A percentile compares a stretch with the other conserved stretches of the same genome.
Evolutionary conservation across 2,888 invertebrate genomes (phyloP).

Genomic region (Euzophera pinguis): DNA sequence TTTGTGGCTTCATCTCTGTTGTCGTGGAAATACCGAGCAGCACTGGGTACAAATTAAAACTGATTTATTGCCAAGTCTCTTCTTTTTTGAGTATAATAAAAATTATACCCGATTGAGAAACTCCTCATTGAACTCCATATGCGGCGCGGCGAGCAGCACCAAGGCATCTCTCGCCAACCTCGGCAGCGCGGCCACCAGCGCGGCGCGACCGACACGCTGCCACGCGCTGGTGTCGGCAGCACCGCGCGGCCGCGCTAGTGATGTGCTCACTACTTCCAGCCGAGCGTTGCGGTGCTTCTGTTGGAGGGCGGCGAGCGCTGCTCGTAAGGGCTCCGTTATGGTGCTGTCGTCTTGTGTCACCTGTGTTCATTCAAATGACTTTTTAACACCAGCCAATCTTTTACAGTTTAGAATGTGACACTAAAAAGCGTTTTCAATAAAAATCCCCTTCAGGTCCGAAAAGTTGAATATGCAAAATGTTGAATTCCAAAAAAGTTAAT

Average conservation of each 20-base stretch:
- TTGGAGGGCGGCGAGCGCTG: slow-evolving; percentile 18
- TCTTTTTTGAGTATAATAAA: not conserved
- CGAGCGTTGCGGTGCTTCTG: slow-evolving; percentile 21
- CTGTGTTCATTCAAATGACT: no score
- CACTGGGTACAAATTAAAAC: no score
- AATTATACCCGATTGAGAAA: slow-evolving; percentile 90
- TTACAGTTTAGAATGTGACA: no score
- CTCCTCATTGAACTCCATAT: slow-evolving; percentile 87
- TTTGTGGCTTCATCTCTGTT: no score
- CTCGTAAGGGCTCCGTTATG: slow-evolving; percentile 22
- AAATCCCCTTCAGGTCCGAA: no score
- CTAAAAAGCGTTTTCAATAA: no score
- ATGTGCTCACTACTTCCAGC: slow-evolving; percentile 23
- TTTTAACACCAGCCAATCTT: no score
- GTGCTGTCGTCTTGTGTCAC: slow-evolving; percentile 18
- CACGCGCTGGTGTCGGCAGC: slow-evolving; percentile 17
- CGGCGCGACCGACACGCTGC: slow-evolving; percentile 17
- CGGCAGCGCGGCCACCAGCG: slow-evolving; percentile 73
- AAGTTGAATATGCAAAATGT: no score
- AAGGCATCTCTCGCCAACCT: slow-evolving; percentile 87
- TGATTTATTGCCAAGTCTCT: no score
- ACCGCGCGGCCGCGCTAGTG: not conserved
- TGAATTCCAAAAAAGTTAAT: no score
- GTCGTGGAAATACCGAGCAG: no score
- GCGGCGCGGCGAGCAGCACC: slow-evolving; percentile 83